These are phyloP conservation scores for Tholera decimalis DNA, from an alignment of 2,888 invertebrate genomes.

Conservation along the genomic window DNA sequence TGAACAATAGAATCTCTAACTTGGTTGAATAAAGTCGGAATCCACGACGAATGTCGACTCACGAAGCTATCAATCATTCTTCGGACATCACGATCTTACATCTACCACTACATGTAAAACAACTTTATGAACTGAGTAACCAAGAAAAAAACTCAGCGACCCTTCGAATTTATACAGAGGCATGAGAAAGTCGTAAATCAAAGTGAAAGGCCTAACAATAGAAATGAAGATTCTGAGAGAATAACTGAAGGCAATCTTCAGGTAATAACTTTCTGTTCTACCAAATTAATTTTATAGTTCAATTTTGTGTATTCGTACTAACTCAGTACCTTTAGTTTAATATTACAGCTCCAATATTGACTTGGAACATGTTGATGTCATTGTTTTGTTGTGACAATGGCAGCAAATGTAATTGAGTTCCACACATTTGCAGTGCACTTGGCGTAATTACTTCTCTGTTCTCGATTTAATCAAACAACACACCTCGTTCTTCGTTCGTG, in stretches of 20 bases:
- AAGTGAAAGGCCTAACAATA: conserved; percentile 41
- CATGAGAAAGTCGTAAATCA: conserved; percentile 43
- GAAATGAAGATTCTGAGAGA: conserved; percentile 44
- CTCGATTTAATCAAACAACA: conserved; percentile 31
- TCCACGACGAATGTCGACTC: conserved; percentile 61
- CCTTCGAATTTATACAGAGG: conserved; percentile 29
- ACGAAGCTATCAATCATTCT: conserved; percentile 66
- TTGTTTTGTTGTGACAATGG: conserved; percentile 16
- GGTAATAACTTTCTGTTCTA: conserved; percentile 50
- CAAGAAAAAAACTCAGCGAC: conserved; percentile 7
- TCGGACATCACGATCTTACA: conserved; percentile 50
- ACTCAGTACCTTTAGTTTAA: conserved; percentile 1
- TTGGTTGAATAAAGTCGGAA: conserved; percentile 42
- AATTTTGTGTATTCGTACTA: conserved; percentile 18
- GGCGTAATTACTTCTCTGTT: conserved; percentile 35
- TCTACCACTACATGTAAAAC: conserved; percentile 26
- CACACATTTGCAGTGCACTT: conserved; percentile 34
- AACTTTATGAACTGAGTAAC: conserved; percentile 17
- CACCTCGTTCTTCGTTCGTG: conserved; percentile 18
- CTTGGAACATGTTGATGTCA: not conserved
- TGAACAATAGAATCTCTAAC: conserved; percentile 37
- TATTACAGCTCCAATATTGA: conserved; percentile 7
- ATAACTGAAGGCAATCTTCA: conserved; percentile 53
- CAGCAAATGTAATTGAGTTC: conserved; percentile 35
- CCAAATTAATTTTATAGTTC: conserved; percentile 54